Evolutionary conservation across 2,113 vertebrate genomes (phyloP), one percentile per base, ranked within the genome.

Genomic region (Oenanthe oenanthe): DNA sequence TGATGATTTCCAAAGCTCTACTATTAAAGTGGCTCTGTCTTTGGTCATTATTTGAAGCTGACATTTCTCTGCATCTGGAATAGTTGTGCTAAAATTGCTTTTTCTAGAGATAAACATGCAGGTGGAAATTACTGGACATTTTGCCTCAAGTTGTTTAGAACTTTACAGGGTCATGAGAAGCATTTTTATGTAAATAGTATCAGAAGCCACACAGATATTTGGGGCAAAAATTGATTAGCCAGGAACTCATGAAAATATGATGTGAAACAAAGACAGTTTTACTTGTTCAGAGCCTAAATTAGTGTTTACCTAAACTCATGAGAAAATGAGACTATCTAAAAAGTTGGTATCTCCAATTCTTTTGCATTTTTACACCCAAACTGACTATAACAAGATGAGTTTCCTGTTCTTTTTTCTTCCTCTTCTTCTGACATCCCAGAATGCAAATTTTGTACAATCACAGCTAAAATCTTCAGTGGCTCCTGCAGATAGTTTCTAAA

Each of bases 11-110:
- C 13, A 56, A 66, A 72, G 61, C 4, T 36, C 2, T 43, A 2
- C 16, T 42, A 31, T 28, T 43, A 36, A 75, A 16, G 21, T 50
- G 10, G 6, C 5, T 72, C 57, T 53, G 17, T 81, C 8, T 42
- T 34, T 71, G 57, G 14, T 36, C 21, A 13, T 3, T 50, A 6
- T 51, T 78, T 71, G 34, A 18, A 38, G 13, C 4, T 60, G 32
- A 31, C 4, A n/a, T 50, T 67, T 71, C 38, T 67, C 10, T 67
- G 28, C 9, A 12, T 60, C 26, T 67, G n/a, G 7, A 67, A 50
- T 13, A 4, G 4, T 26, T 42, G 13, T 34, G 6, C 4, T 36
- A 0, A 31, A 42, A 22, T 36, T 67, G 2, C 2, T n/a, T 56
- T 48, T 63, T 76, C 16, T 45, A 11, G 17, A 68, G 8, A 13